These are phyloP conservation scores for Corydoras sp. DNA, from an alignment of 2,113 vertebrate species.

Conservation along the genomic window DNA sequence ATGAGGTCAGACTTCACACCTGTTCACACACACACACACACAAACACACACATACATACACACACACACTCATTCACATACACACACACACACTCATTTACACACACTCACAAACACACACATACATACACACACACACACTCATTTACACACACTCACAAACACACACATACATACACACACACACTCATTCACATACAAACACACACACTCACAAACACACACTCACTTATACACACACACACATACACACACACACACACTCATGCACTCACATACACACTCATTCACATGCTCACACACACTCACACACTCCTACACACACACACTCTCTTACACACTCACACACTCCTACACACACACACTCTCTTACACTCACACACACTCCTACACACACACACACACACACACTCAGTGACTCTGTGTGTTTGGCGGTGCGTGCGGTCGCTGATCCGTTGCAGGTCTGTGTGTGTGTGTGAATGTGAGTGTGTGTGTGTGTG, in stretches of 20 bases:
- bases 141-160: not conserved
- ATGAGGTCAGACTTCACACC: slow-evolving; percentile 20
- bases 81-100: too few relatives aligned
- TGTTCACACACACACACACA: slow-evolving; percentile 16
- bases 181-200: too few relatives aligned
- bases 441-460: slow-evolving; percentile 21
- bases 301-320: not conserved
- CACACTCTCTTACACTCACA: too few relatives aligned
- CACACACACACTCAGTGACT: slow-evolving; percentile 10
- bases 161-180: not conserved
- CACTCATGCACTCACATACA: not conserved
- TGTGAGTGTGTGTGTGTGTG: too few relatives aligned
- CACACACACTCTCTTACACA: too few relatives aligned
- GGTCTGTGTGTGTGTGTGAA: not conserved
- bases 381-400: too few relatives aligned
- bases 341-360: too few relatives aligned
- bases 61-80: too few relatives aligned
- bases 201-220: too few relatives aligned
- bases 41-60: too few relatives aligned
- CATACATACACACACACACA: not conserved
- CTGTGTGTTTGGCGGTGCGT: slow-evolving; percentile 1
- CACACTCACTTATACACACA: too few relatives aligned
- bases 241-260: slow-evolving; percentile 13
- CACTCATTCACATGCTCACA: not conserved
- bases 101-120: not conserved